A percentile compares a stretch with the other conserved stretches of the same genome.
phyloP scores from a whole-genome alignment of 2,888 invertebrate species.

The Steromphala cineraria region DNA sequence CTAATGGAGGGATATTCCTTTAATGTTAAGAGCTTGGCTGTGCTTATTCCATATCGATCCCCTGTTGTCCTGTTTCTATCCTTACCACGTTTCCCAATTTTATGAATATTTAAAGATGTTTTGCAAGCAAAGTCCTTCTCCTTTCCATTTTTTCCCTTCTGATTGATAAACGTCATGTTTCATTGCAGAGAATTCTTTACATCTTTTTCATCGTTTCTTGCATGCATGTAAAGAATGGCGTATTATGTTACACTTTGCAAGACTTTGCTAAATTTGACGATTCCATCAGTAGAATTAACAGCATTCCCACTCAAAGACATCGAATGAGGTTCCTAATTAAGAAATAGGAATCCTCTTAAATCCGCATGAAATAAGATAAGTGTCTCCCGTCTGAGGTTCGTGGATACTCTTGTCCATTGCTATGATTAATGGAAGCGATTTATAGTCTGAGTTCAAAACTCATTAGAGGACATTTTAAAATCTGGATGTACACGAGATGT shows the following conservation, averaged over 20 bases:
- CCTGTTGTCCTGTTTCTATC: background rate
- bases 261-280: background rate
- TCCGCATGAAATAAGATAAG: background rate
- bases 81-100: background rate
- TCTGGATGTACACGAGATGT: background rate
- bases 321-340: background rate
- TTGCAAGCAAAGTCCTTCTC: background rate
- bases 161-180: background rate
- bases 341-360: background rate
- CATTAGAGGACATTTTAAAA: slow-evolving; percentile 5
- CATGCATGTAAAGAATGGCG: background rate
- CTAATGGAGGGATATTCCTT: too few relatives aligned
- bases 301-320: background rate
- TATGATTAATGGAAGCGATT: background rate
- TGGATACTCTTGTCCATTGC: background rate
- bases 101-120: slow-evolving; percentile 3
- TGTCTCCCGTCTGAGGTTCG: background rate
- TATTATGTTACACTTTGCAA: background rate
- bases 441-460: background rate
- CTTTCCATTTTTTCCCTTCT: background rate
- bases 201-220: background rate
- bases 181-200: background rate
- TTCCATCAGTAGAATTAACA: background rate
- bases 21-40: too few relatives aligned
- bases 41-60: background rate